Evolutionary conservation across 2,888 invertebrate species (phyloP), one percentile per base, ranked within the genome.

Genomic region (Tiliacea aurago): DNA sequence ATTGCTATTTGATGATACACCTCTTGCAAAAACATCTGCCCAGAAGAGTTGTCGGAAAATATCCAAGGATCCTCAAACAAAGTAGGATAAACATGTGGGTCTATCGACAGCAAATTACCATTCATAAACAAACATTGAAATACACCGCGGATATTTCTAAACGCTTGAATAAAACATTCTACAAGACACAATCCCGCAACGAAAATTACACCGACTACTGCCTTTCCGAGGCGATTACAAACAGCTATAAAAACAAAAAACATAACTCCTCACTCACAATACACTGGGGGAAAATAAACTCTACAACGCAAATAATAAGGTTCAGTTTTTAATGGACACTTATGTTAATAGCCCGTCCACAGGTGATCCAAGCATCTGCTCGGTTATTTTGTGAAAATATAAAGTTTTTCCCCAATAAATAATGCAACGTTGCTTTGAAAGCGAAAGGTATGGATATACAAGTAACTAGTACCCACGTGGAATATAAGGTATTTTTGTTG

Each of bases 361-460:
- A 94, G 95, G 94, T 94, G 95, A 94, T 89, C 88, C 87, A 84
- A 92, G 89, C 95, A 93, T 93, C 93, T 94, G 95, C 90, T 92
- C 87, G 92, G 89, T 91, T 93, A 93, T 95, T 93, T 94, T 93
- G 92, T 91, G 93, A 92, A 94, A 94, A 94, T 94, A 94, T 92
- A 94, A 94, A 90, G 95, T 93, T 94, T 95, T 94, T 94, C 91
- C 91, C 93, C 94, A 95, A 95, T 95, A 95, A 95, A 95, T 95
- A 95, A 95, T 95, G 95, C 95, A 95, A 91, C 92, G 88, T 62
- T 86, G 81, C 87, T 86, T 84, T 87, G 86, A 86, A 86, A 87
- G 85, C 79, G 87, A 90, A 90, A 89, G 86, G 87, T 90, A 90
- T 89, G 88, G 86, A 89, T 89, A 91, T 90, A 85, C 77, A 85